Percentiles rank a stretch among this genome's conserved stretches.
Evolutionary conservation across 2,797 vertebrate species (phyloP).

Genomic region (Sebastiscus albofasciatus): DNA sequence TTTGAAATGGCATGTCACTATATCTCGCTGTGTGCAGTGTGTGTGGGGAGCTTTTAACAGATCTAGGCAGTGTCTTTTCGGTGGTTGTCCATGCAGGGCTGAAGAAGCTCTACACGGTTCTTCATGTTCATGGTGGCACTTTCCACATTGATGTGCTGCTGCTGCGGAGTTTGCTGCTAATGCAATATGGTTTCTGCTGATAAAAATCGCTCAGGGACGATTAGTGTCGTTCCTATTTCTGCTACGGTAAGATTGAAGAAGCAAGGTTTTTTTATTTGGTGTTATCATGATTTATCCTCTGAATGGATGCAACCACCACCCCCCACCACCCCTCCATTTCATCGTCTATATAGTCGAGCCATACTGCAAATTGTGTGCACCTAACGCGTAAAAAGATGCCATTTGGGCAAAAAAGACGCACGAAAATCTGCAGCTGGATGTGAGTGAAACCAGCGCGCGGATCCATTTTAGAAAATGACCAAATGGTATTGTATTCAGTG

Average conservation of each 20-base stretch:
- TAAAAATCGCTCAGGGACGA: conserved; percentile 20
- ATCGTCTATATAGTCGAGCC: conserved; percentile 61
- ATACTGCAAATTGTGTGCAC: conserved; percentile 60
- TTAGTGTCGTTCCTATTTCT: conserved; percentile 19
- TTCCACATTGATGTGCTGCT: conserved; percentile 71
- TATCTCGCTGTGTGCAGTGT: conserved; percentile 47
- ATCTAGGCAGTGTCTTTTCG: conserved; percentile 76
- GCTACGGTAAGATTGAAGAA: conserved; percentile 8
- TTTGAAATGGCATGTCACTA: conserved; percentile 68
- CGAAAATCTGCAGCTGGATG: conserved; percentile 42
- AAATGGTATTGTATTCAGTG: conserved; percentile 64
- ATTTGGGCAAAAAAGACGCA: conserved; percentile 59
- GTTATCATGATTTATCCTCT: conserved; percentile 63
- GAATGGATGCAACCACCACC: conserved; percentile 63
- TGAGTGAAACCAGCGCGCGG: conserved; percentile 25
- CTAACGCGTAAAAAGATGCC: conserved; percentile 70
- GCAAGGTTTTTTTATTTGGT: conserved; percentile 38
- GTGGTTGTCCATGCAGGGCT: conserved; percentile 67
- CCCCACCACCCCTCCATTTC: conserved; percentile 55
- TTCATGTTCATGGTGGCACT: conserved; percentile 71
- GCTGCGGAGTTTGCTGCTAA: conserved; percentile 31
- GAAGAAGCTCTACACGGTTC: conserved; percentile 71
- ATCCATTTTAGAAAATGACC: conserved; percentile 74
- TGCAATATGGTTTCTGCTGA: conserved; percentile 17
- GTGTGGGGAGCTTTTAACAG: conserved; percentile 60